These are phyloP conservation scores for Drosophila cracens DNA, from an alignment of 2,888 invertebrate genomes.

Conservation along the genomic window DNA sequence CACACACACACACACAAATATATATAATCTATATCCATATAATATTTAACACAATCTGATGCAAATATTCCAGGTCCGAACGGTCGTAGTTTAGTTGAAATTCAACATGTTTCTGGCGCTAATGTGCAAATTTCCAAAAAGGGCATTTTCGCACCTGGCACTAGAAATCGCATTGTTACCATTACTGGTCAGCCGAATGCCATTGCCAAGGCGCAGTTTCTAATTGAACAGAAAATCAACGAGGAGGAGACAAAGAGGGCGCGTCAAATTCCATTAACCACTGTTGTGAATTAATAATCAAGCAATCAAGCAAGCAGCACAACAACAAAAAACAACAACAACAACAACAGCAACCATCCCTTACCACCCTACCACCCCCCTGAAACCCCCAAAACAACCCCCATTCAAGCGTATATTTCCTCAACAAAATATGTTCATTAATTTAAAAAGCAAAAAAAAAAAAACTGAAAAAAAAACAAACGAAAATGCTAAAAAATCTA, in stretches of 20 bases:
- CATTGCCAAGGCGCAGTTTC: constrained; percentile 96
- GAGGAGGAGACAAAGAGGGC: constrained; percentile 98
- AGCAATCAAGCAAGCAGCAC: constrained; percentile 59
- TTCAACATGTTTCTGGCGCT: constrained; percentile 98
- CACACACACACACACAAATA: constrained; percentile 11
- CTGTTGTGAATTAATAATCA: constrained; percentile 84
- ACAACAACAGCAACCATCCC: constrained; percentile 15
- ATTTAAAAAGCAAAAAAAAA: constrained; percentile 16
- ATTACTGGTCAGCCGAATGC: constrained; percentile 95
- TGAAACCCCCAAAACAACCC: neutral
- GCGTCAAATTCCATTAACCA: constrained; percentile 92
- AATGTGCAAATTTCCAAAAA: constrained; percentile 99
- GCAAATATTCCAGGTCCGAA: constrained; percentile 90
- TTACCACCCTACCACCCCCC: constrained; percentile 1
- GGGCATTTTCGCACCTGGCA: constrained; percentile 98
- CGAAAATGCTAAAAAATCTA: constrained; percentile 19
- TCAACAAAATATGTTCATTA: constrained; percentile 45
- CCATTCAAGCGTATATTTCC: constrained; percentile 40
- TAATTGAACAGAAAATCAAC: constrained; percentile 98
- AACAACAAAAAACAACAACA: constrained; percentile 54
- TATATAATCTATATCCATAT: constrained; percentile 7
- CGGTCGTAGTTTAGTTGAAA: constrained; percentile 97
- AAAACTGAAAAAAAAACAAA: constrained; percentile 6
- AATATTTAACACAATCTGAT: constrained; percentile 71
- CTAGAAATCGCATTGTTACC: constrained; percentile 98